A percentile compares a stretch with the other conserved stretches of the same genome.
phyloP scores from a whole-genome alignment of 2,797 vertebrate species.

The Squalus acanthias region DNA sequence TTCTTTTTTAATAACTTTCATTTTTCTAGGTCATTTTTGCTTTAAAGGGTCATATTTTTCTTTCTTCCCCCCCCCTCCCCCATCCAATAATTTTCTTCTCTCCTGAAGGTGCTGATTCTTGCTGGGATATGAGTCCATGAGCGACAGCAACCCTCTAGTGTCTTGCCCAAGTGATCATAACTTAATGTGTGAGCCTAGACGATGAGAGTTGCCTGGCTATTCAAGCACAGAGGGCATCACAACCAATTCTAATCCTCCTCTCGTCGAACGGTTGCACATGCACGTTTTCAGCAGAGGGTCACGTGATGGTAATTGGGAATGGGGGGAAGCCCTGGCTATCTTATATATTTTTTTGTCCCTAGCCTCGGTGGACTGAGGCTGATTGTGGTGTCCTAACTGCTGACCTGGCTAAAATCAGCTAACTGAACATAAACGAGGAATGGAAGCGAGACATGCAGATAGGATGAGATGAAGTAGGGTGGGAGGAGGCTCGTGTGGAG shows the following conservation, averaged over 20 bases:
- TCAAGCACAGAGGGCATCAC: not conserved
- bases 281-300: not conserved
- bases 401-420: not conserved
- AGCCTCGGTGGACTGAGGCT: not conserved
- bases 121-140: not conserved
- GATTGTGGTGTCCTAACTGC: not conserved
- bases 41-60: not conserved
- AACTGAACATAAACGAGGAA: not conserved
- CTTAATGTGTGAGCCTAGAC: not conserved
- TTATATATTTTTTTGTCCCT: not conserved
- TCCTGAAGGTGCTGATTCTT: too few species aligned
- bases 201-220: not conserved
- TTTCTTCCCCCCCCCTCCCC: not conserved
- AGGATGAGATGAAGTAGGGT: not conserved
- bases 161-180: not conserved
- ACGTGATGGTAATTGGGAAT: not conserved
- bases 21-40: not conserved
- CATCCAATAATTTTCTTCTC: not conserved
- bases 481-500: too few species aligned
- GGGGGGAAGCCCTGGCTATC: not conserved
- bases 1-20: not conserved
- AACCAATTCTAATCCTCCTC: not conserved
- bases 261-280: not conserved
- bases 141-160: not conserved
- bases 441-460: not conserved